Conservation (phyloP, 2,113 vertebrate species). For the Urocitellus parryii region DNA sequence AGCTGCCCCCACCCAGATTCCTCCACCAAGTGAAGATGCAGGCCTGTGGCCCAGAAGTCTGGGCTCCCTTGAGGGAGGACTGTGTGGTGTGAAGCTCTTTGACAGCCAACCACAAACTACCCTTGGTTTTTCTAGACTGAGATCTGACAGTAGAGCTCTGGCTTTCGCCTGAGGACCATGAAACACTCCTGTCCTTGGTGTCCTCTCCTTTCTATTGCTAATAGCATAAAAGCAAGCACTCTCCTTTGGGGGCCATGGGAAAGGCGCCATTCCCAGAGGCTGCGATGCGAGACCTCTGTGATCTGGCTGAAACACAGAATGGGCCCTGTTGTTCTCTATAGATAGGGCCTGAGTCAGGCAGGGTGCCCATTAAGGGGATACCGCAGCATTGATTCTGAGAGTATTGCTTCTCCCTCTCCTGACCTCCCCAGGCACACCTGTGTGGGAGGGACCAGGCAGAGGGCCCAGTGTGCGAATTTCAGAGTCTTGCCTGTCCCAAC, state of each 20-base stretch:
- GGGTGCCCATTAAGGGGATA: not conserved
- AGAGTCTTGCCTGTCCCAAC: not conserved
- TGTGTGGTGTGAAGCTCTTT: fast-evolving
- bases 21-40: not conserved
- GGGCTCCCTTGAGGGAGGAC: not conserved
- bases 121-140: not conserved
- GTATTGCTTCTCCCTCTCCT: not conserved
- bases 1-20: no score
- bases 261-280: not conserved
- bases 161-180: not conserved
- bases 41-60: not conserved
- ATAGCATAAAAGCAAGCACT: not conserved
- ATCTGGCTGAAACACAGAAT: not conserved
- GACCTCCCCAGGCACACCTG: not conserved
- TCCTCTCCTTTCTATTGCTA: not conserved
- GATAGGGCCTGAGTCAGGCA: not conserved
- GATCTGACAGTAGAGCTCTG: not conserved
- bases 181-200: not conserved
- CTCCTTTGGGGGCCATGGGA: not conserved
- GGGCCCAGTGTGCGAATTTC: not conserved
- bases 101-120: not conserved
- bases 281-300: fast-evolving
- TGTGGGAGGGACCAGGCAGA: not conserved
- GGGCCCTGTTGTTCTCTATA: conserved; percentile 42
- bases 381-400: not conserved